Base-by-base conservation (phyloP, 2,113 vertebrate species). In the Otolemur garnettii region DNA sequence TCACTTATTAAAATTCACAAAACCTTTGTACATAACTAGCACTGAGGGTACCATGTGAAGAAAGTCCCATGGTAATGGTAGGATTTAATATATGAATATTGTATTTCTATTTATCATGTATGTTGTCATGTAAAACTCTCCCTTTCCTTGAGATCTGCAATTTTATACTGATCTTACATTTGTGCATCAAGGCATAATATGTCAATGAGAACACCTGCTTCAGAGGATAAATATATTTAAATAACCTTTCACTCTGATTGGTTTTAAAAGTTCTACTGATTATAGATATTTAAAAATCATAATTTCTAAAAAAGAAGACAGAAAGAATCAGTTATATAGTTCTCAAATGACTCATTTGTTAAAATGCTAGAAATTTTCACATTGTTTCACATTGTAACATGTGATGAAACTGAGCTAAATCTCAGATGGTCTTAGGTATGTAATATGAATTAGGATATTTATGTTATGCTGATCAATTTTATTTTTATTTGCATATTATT, bases 171-270 rank as follows among this genome's bases (percentile, higher is more conserved):
- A 98, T 97, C 97, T 98, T 98, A 96, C 75, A 96, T 97, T 98
- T 97, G 89, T 96, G 97, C 98, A 98, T 98, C 94, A 97, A 92
- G 77, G 57, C 96, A 95, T 81, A 95, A 93, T 97, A 98, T 97
- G 93, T 98, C 97, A 98, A 95, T 83, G 96, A 96, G 97, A 98
- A 97, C 98, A 98, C 98, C 98, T 98, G 98, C 96, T 96, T 97
- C 92, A 90, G 81, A 96, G 95, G 92, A 98, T 98, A 98, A 98
- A 98, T 98, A 98, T 98, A 98, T 98, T 98, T 98, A 98, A 98
- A 98, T 98, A 98, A 97, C 98, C 98, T 98, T 99, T 98, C 85
- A 92, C 84, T 98, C 84, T 98, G 98, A 98, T 99, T 98, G 98
- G 95, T 93, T 98, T 98, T 97, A 96, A 97, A 97, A 97, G 94